Evolutionary conservation across 2,888 invertebrate species (phyloP), one percentile per base, ranked within the genome.

Genomic region (Cecidostiba fungosa): DNA sequence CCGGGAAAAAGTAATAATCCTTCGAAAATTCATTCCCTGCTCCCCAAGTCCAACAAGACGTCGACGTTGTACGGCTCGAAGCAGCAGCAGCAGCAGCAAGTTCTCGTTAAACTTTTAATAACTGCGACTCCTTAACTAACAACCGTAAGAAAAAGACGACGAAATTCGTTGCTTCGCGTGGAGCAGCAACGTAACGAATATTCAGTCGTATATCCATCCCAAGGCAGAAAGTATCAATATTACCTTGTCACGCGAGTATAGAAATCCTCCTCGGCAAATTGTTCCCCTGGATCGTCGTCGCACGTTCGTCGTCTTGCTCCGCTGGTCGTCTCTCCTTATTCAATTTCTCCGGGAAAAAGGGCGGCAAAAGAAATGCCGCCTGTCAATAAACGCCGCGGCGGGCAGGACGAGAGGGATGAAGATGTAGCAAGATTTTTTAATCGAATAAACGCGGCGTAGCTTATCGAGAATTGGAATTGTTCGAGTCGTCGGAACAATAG

Each of bases 261-360:
- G n/a, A n/a, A 73, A 86, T 84, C 84, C 87, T 84, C 87, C 77
- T 81, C 69, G 86, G 70, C 85, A 88, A 87, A 88, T 88, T 87
- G 86, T 85, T 85, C 86, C 73, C 39, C 23, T 79, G 19, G 32
- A 1, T 8, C 4, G 50, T 87, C 82, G 73, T 83, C 80, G 70
- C 77, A 54, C 82, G 50, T 73, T 69, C 73, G 19, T 50, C 47
- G 39, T 69, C 50, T 26, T 50, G 50, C 47, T 62, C 74, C 47
- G 39, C 70, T 59, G 39, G 47, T 10, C 54, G 8, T 77, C 39
- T 36, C 32, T 69, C 76, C 77, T 85, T 85, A 85, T 85, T 85
- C 85, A 85, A 85, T 85, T 85, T 81, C 77, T 74, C 81, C 54
- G 14, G 83, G 32, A 14, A 29, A 66, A 23, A 23, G 79, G 70